Percentiles rank a stretch among this genome's conserved stretches.
Evolutionary conservation across 1,140 invertebrate species (phyloP).

Genomic region (Heliconius himera): DNA sequence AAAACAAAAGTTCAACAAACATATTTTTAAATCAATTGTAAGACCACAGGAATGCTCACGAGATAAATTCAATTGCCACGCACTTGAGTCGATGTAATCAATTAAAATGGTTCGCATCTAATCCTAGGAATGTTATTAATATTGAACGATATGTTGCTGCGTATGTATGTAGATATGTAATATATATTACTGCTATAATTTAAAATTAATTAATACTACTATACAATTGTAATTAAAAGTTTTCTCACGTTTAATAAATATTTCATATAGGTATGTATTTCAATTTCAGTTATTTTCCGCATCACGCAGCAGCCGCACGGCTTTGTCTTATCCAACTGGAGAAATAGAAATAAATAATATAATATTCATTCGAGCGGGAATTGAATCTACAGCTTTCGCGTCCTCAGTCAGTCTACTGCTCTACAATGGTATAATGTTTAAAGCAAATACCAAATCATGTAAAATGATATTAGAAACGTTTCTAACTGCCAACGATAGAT

Average conservation of each 20-base stretch:
- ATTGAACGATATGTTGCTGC: background rate
- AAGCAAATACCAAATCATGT: too few relatives aligned
- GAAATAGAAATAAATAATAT: too few relatives aligned
- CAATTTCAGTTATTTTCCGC: too few relatives aligned
- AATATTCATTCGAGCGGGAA: too few relatives aligned
- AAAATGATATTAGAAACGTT: background rate
- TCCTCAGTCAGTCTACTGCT: too few relatives aligned
- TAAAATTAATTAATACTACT: background rate
- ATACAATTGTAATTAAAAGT: background rate
- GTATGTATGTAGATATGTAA: background rate
- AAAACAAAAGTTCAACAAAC: background rate
- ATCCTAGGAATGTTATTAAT: conserved; percentile 1
- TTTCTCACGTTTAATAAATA: background rate
- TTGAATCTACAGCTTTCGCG: too few relatives aligned
- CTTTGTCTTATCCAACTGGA: background rate
- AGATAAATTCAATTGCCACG: conserved; percentile 12
- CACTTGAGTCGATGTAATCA: conserved; percentile 2
- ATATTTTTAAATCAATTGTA: conserved; percentile 9
- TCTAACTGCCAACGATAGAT: background rate
- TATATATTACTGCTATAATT: background rate
- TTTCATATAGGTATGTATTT: background rate
- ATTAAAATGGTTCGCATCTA: conserved; percentile 1
- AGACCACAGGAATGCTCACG: background rate
- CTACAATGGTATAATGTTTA: too few relatives aligned
- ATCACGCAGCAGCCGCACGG: too few relatives aligned